Base-by-base conservation (phyloP, 2,888 invertebrate species). In the Cheilosia variabilis region DNA sequence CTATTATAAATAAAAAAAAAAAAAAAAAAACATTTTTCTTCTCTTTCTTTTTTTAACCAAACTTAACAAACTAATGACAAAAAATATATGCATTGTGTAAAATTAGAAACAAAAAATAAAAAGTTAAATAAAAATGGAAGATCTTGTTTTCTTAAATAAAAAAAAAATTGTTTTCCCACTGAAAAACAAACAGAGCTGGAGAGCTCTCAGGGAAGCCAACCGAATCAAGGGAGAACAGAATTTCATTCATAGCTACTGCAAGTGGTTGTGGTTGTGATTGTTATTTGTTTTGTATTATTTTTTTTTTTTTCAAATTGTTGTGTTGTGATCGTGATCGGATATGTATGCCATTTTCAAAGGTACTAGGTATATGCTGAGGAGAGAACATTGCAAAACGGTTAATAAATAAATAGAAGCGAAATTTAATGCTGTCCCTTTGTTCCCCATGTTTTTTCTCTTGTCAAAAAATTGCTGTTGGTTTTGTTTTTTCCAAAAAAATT, bases 51-150 rank as follows among this genome's bases (percentile, higher is more conserved):
- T 66, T 37, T 62, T 71, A 57, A 71, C 65, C 57, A 80, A 80
- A 80, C 79, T 80, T 80, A 80, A 73, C 79, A 80, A 78, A 73
- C 79, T 80, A 80, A 72, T 80, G 79, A 80, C 79, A 80, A 69
- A 80, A 69, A 65, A 65, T 47, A 47, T 77, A 80, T 80, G 72
- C 60, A 73, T 43, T 63, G 50, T 52, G 41, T 71, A 31, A 65
- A 68, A 47, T 22, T 24, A 55, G 52, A 82, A 53, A 34, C 65
- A 55, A 65, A 31, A 31, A 9, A 31, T 15, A 41, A 10, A 69
- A 52, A 73, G 34, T 47, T 57, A 65, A 53, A 50, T 22, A 52
- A 84, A 73, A 79, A 79, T 79, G 79, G 79, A 84, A 80, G 69
- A 68, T 69, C 79, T 53, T 63, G 77, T 78, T 69, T 69, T 34